Evolutionary conservation across 2,797 vertebrate genomes (phyloP), one percentile per base, ranked within the genome.

Genomic region (Sebastiscus albofasciatus): DNA sequence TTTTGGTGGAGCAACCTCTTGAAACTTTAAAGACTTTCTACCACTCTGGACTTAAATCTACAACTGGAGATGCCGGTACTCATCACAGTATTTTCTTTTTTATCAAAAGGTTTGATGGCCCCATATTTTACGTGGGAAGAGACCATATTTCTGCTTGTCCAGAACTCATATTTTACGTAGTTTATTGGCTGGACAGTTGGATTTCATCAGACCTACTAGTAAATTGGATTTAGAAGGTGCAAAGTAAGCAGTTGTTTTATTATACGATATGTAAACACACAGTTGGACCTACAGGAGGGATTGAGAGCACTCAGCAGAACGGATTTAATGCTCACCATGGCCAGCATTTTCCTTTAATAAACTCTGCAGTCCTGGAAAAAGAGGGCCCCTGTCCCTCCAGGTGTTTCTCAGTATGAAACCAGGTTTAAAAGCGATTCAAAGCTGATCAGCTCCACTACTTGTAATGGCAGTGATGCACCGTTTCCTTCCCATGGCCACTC

Each of bases 281-380:
- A 74, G 36, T 67, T 71, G 16, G 74, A 61, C 42, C 29, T 56
- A 16, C 60, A 42, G 64, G 64, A 77, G 39, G 42, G 73, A 33
- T 55, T 75, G 56, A 79, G 73, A 76, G 22, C 62, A 39, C 59
- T 67, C 46, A 27, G 26, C 39, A 56, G 36, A 72, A 58, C 3
- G 8, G 33, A 75, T 59, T 77, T 52, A 42, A 71, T 4, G 22
- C 18, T 69, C 66, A 71, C 73, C 66, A 69, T 70, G 60, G 34
- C 31, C 22, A 4, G 62, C 59, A 72, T 78, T 83, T 81, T 75
- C 39, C 49, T 83, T 90, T 78, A 87, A 83, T 84, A 80, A 88
- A 81, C 62, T 79, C 68, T 55, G 52, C 69, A 52, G 55, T 70
- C 46, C 62, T 62, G 39, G 75, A 64, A 83, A 82, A 79, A 83